Conservation (phyloP, 2,888 invertebrate genomes). For the Melieria crassipennis region DNA sequence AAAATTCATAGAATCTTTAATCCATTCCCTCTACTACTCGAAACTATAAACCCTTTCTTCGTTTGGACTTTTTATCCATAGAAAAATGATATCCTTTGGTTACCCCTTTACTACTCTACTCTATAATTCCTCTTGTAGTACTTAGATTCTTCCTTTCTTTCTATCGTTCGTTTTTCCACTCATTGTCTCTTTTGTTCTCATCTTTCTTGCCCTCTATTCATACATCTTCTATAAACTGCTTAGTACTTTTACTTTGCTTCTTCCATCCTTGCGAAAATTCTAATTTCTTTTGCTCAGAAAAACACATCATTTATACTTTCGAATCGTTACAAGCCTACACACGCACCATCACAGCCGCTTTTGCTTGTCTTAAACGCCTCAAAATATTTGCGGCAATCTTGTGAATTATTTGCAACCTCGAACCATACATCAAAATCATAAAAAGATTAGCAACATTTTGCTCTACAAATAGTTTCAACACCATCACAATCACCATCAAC, state of each 20-base stretch:
- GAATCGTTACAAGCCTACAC: neutral
- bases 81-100: no score
- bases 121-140: no score
- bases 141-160: no score
- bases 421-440: constrained; percentile 33
- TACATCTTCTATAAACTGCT: no score
- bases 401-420: constrained; percentile 29
- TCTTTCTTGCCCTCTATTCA: no score
- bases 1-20: no score
- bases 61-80: no score
- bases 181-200: no score
- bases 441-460: constrained; percentile 43
- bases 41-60: no score
- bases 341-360: neutral
- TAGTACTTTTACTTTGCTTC: neutral
- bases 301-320: constrained; percentile 1
- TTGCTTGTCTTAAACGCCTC: neutral
- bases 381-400: neutral
- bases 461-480: constrained; percentile 63
- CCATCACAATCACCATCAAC: constrained; percentile 39
- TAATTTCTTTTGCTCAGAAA: neutral
- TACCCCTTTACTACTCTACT: no score
- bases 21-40: no score
- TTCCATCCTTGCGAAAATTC: neutral
- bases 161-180: no score